Evolutionary conservation across 2,113 vertebrate species (phyloP), one percentile per base, ranked within the genome.

Genomic region (Hiodon tergisus): DNA sequence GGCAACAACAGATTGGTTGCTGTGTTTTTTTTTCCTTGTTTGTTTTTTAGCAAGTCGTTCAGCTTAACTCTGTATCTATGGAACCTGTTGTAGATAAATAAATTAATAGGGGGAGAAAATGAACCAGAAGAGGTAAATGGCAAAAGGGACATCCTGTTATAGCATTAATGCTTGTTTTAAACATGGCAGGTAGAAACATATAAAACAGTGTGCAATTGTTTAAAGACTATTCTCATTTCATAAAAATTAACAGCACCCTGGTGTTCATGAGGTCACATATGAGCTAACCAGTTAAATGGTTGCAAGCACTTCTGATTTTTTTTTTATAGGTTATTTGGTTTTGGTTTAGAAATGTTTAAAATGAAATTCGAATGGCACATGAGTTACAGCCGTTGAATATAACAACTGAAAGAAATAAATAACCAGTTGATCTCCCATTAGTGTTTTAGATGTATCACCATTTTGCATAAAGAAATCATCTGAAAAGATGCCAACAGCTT

Each of bases 151-250:
- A 87, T 90, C 87, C 87, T 88, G 88, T 85, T 84, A 84, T 82
- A 81, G 80, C 50, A 79, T 68, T 57, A 75, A 83, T 83, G 80
- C 78, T 86, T 79, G 82, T 89, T 91, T 91, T 91, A 87, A 91
- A 91, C 81, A 72, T 75, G 70, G 81, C 86, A 73, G 83, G 77
- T 81, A 81, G 84, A 82, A 85, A 82, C 82, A 81, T 67, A 86
- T 91, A 89, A 91, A 92, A 89, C 89, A 88, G 88, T 87, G 55
- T 87, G 89, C 71, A 83, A 81, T 81, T 84, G 78, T 88, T 88
- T 85, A 88, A 88, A 82, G 78, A 82, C 80, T 83, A 89, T 86
- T 85, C 55, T 17, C 70, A 71, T 72, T 76, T 80, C 78, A 81
- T 84, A 81, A 84, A 84, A 62, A 81, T 69, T 67, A 81, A 79